Percentiles rank a stretch among this genome's conserved stretches.
phyloP scores from a whole-genome alignment of 2,888 invertebrate species.

The Sericinus montela region DNA sequence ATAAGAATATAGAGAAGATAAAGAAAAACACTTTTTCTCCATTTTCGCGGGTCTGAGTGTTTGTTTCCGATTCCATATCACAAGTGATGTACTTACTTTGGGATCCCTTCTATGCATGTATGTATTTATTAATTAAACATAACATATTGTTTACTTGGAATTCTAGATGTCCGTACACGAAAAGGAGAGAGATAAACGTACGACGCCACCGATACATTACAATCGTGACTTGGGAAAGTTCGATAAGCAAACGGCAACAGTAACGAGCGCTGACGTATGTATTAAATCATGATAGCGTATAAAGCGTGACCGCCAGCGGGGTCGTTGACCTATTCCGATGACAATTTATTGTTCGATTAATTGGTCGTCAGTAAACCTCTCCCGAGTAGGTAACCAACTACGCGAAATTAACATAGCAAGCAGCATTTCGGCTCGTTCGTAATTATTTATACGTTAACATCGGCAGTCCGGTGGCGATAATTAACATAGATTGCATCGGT shows the following conservation, averaged over 20 bases:
- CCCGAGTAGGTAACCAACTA: background rate
- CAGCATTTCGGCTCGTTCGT: background rate
- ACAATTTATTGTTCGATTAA: conserved; percentile 1
- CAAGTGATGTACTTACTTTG: too few species aligned
- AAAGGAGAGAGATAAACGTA: background rate
- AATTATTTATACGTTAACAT: background rate
- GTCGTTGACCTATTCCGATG: background rate
- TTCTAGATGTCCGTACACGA: background rate
- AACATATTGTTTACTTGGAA: background rate
- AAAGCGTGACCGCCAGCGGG: background rate
- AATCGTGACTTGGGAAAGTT: background rate
- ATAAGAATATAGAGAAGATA: too few species aligned
- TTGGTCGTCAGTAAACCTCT: background rate
- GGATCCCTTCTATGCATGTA: too few species aligned
- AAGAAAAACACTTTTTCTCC: too few species aligned
- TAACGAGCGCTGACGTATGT: background rate
- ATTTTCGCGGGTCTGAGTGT: too few species aligned
- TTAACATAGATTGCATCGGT: background rate
- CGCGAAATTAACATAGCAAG: conserved; percentile 1
- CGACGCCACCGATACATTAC: background rate
- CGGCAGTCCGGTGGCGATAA: background rate
- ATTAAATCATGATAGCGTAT: background rate
- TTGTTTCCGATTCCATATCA: too few species aligned
- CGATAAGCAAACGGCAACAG: background rate
- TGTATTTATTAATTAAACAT: background rate